phyloP scores from a whole-genome alignment of 2,113 vertebrate species.

The Passer domesticus region DNA sequence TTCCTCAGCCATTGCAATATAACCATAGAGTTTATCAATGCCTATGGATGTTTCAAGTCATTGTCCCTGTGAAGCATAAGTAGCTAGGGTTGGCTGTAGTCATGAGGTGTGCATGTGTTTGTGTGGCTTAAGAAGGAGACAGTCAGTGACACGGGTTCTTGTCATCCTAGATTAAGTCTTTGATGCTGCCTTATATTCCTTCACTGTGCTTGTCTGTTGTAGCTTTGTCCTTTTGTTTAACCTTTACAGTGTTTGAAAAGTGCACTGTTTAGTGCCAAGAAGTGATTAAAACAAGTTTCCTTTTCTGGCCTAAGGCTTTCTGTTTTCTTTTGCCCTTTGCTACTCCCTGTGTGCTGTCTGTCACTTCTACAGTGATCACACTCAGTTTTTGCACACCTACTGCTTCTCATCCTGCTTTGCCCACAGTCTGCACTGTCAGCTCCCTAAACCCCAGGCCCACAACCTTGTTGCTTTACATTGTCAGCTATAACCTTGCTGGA shows the following conservation, averaged over 20 bases:
- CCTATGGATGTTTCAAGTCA: neutral
- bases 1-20: neutral
- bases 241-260: neutral
- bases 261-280: neutral
- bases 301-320: neutral
- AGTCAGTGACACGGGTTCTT: neutral
- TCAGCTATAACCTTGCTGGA: neutral
- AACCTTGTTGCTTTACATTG: neutral
- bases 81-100: neutral
- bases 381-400: neutral
- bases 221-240: neutral
- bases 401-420: accelerated
- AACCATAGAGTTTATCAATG: neutral
- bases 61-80: neutral
- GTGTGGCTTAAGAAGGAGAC: neutral
- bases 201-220: neutral
- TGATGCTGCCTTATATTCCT: neutral
- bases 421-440: neutral
- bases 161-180: neutral
- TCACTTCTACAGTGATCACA: neutral
- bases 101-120: neutral
- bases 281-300: neutral
- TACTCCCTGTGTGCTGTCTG: neutral
- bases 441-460: neutral
- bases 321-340: neutral